phyloP scores from a whole-genome alignment of 2,888 invertebrate species.

The Selenia dentaria region DNA sequence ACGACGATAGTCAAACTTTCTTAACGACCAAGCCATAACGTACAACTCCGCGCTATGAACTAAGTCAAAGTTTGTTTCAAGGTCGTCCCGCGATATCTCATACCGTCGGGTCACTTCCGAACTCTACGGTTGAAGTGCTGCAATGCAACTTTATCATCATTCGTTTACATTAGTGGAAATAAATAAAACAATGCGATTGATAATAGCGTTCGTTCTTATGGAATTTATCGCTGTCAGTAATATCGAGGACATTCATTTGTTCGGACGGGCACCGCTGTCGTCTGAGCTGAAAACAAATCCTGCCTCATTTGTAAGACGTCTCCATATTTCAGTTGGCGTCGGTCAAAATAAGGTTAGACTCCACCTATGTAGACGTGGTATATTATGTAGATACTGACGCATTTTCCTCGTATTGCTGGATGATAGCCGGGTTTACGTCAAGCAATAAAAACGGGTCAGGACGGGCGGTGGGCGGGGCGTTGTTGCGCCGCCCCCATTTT shows the following conservation, averaged over 20 bases:
- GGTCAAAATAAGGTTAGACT: slow-evolving; percentile 58
- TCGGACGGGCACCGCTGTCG: slow-evolving; percentile 33
- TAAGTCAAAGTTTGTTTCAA: slow-evolving; percentile 78
- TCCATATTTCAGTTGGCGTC: slow-evolving; percentile 61
- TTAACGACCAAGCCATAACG: slow-evolving; percentile 75
- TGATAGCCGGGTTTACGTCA: slow-evolving; percentile 71
- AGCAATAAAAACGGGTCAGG: slow-evolving; percentile 82
- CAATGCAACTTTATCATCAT: slow-evolving; percentile 34
- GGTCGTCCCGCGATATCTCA: slow-evolving; percentile 66
- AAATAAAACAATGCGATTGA: slow-evolving; percentile 20
- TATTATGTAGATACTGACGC: slow-evolving; percentile 59
- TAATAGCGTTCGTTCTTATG: slow-evolving; percentile 20
- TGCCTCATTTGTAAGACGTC: slow-evolving; percentile 62
- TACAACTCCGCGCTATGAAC: slow-evolving; percentile 71
- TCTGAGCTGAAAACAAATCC: slow-evolving; percentile 57
- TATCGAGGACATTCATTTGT: slow-evolving; percentile 37
- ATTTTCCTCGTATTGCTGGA: slow-evolving; percentile 76
- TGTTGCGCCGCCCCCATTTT: slow-evolving; percentile 70
- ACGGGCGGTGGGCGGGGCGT: slow-evolving; percentile 69
- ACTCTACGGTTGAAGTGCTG: slow-evolving; percentile 44
- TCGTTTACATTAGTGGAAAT: slow-evolving; percentile 29
- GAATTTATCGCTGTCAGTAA: slow-evolving; percentile 29
- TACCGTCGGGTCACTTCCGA: slow-evolving; percentile 50
- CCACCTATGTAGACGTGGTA: slow-evolving; percentile 71
- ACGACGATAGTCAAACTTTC: slow-evolving; percentile 73